phyloP scores from a whole-genome alignment of 2,113 vertebrate genomes.

The Leucosticte australis region DNA sequence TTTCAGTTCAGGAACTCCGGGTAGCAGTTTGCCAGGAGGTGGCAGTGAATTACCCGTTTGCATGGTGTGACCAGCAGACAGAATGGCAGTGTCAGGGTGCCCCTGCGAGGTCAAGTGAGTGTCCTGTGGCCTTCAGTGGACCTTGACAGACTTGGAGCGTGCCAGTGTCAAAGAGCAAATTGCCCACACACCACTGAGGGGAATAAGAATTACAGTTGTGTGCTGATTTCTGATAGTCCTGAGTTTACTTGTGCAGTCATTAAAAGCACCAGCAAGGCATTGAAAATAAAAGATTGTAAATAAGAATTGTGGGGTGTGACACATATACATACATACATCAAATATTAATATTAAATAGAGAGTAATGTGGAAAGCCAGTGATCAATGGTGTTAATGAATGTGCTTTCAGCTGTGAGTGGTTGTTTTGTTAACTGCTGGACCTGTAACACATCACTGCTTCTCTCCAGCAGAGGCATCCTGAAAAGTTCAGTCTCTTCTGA shows the following conservation, averaged over 20 bases:
- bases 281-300: background rate
- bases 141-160: background rate
- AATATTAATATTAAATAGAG: background rate
- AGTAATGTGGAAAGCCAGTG: background rate
- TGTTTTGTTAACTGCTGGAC: background rate
- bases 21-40: background rate
- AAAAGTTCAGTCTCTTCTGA: background rate
- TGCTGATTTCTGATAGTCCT: background rate
- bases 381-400: background rate
- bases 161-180: background rate
- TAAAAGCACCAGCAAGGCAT: background rate
- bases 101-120: background rate
- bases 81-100: background rate
- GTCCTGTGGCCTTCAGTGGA: background rate
- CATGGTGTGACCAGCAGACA: background rate
- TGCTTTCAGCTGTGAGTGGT: background rate
- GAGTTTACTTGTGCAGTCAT: accelerated
- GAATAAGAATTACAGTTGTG: background rate
- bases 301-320: background rate
- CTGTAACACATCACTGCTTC: background rate
- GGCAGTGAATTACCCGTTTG: background rate
- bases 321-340: background rate
- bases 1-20: background rate
- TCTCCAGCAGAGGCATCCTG: background rate
- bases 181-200: background rate